Conservation (phyloP, 2,113 vertebrate genomes). For the Ariopsis seemanni region DNA sequence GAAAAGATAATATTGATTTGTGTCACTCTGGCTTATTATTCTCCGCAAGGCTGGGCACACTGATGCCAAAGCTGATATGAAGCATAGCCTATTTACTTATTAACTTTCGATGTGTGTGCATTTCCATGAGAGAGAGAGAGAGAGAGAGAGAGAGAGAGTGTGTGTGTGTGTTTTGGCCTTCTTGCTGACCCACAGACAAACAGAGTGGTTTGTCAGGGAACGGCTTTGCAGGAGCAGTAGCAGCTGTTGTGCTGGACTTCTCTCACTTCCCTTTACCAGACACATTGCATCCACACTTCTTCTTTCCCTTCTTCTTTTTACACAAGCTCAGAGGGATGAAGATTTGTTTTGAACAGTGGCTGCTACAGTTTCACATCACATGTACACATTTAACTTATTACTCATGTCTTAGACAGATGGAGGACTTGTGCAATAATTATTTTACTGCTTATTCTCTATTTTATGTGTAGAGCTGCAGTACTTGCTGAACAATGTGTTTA, state of each 20-base stretch:
- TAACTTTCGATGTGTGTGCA: constrained; percentile 53
- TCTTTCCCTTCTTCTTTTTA: constrained; percentile 76
- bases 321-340: constrained; percentile 54
- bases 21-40: constrained; percentile 69
- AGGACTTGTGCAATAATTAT: constrained; percentile 23
- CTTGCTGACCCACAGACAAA: constrained; percentile 63
- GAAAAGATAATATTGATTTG: constrained; percentile 76
- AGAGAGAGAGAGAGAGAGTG: background rate
- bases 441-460: background rate
- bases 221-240: constrained; percentile 62
- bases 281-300: constrained; percentile 61
- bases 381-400: constrained; percentile 41
- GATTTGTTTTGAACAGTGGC: constrained; percentile 56
- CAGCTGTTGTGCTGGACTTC: constrained; percentile 71
- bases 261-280: constrained; percentile 74
- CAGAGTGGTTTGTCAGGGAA: constrained; percentile 48
- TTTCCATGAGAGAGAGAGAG: constrained; percentile 26
- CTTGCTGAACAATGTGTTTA: too few species aligned
- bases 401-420: constrained; percentile 30
- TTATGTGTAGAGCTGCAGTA: background rate
- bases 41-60: constrained; percentile 52
- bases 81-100: constrained; percentile 68
- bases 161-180: constrained; percentile 49
- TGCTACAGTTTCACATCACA: constrained; percentile 9
- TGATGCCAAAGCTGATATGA: constrained; percentile 68